These are phyloP conservation scores for Borostomias antarcticus DNA, from an alignment of 2,797 vertebrate species.

Conservation along the genomic window DNA sequence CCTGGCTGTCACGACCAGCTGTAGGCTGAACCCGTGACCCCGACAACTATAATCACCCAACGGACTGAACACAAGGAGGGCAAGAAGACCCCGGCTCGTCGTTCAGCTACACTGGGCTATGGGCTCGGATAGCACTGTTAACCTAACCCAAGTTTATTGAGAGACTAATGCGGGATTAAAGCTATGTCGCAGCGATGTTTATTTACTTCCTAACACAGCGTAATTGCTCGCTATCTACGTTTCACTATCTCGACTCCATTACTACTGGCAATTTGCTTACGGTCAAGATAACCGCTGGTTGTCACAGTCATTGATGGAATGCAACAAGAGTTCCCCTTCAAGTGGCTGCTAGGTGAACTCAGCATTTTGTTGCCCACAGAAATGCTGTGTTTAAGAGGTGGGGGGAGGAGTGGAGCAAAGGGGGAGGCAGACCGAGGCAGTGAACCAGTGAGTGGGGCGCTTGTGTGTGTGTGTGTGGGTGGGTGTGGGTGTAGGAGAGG, in stretches of 20 bases:
- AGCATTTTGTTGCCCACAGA: conserved; percentile 34
- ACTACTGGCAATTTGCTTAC: no score
- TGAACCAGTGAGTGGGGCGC: conserved; percentile 27
- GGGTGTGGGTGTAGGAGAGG: conserved; percentile 8
- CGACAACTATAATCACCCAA: conserved; percentile 5
- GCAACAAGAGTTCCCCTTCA: conserved; percentile 22
- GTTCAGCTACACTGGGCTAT: neutral
- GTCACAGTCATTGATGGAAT: conserved; percentile 14
- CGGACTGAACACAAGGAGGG: neutral
- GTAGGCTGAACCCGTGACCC: conserved; percentile 14
- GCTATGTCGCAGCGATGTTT: no score
- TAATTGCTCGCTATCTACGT: no score
- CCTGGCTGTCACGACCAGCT: conserved; percentile 15
- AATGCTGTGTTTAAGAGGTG: conserved; percentile 23
- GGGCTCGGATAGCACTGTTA: neutral
- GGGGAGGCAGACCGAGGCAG: conserved; percentile 13
- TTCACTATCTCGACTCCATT: no score
- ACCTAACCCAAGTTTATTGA: neutral
- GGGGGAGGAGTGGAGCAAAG: conserved; percentile 12
- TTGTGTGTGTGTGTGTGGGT: conserved; percentile 20
- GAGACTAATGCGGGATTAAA: no score
- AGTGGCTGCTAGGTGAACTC: conserved; percentile 42
- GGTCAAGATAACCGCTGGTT: conserved; percentile 11
- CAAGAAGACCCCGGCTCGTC: neutral
- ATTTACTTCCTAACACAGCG: no score